Evolutionary conservation across 2,888 invertebrate species (phyloP).

Genomic region (Ischnura elegans): DNA sequence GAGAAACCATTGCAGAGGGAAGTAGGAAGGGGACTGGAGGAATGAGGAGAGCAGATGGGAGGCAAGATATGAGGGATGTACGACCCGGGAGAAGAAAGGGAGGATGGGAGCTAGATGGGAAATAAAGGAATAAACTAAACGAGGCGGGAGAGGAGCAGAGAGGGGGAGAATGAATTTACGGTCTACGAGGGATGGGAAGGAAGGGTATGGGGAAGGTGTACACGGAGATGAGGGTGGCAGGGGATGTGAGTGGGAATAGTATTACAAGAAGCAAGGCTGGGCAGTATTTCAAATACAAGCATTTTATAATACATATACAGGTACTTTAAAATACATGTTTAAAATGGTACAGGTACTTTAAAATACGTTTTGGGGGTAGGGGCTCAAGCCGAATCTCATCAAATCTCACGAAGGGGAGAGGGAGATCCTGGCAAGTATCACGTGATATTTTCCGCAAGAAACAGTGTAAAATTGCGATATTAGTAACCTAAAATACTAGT

Average conservation of each 20-base stretch:
- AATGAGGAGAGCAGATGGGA: background rate
- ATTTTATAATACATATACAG: too few species aligned
- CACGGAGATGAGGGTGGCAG: background rate
- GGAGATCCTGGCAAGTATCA: too few species aligned
- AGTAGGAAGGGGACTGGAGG: background rate
- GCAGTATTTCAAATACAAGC: too few species aligned
- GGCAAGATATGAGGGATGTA: slow-evolving; percentile 5
- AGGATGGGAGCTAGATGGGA: slow-evolving; percentile 5
- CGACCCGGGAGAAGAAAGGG: background rate
- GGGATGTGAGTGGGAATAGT: background rate
- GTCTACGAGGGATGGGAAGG: background rate
- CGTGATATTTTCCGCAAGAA: too few species aligned
- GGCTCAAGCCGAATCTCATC: too few species aligned
- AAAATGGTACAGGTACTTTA: too few species aligned
- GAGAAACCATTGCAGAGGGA: background rate
- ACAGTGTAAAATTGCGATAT: too few species aligned
- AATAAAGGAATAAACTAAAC: slow-evolving; percentile 45
- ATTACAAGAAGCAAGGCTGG: slow-evolving; percentile 21
- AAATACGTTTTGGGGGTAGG: too few species aligned
- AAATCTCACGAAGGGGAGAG: too few species aligned
- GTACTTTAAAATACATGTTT: too few species aligned
- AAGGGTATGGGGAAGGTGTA: background rate
- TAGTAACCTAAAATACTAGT: too few species aligned
- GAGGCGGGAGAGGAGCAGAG: background rate
- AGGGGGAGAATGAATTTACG: slow-evolving; percentile 44